Evolutionary conservation across 2,797 vertebrate species (phyloP), one percentile per base, ranked within the genome.

Genomic region (Enteromius paludinosus): DNA sequence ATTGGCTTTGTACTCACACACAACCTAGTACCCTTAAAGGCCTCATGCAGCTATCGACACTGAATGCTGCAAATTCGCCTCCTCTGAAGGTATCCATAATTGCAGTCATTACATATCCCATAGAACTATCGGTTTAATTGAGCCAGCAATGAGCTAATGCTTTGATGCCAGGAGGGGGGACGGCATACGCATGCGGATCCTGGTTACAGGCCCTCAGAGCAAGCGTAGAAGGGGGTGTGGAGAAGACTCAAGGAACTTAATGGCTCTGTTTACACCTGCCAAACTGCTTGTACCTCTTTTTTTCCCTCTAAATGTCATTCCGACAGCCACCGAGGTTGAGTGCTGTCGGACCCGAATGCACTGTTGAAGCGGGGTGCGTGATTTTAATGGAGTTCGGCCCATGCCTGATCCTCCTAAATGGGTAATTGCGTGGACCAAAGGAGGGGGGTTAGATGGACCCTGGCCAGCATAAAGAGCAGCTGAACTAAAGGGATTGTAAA

Each of bases 111-210:
- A 89, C 72, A 74, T 85, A 70, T 81, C 81, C 69, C 66, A 38
- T 74, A 79, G 79, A 87, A 89, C 84, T 81, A 83, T 88, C 47
- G 79, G 76, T 72, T 85, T 90, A 88, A 88, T 87, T 85, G 86
- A 83, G 86, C 79, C 78, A 83, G 84, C 41, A 84, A 82, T 75
- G 75, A 82, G 70, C 81, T 88, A 86, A 87, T 86, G 71, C 80
- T 72, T 87, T 83, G 81, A 71, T 80, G 78, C 28, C 54, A 66
- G 38, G 12, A 45, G 17, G 69, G 47, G 79, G 70, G 45, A 72
- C 30, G 3, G 3, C 23, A 8, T 54, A 65, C 23, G 54, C 71
- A 69, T 43, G 6, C 30, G n/a, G 25, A 73, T 76, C 25, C 56
- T 33, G n/a, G 78, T 83, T 80, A 74, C 38, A 59, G 47, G 68